Conservation (phyloP, 2,113 vertebrate genomes). For the Typhlomys cinereus region DNA sequence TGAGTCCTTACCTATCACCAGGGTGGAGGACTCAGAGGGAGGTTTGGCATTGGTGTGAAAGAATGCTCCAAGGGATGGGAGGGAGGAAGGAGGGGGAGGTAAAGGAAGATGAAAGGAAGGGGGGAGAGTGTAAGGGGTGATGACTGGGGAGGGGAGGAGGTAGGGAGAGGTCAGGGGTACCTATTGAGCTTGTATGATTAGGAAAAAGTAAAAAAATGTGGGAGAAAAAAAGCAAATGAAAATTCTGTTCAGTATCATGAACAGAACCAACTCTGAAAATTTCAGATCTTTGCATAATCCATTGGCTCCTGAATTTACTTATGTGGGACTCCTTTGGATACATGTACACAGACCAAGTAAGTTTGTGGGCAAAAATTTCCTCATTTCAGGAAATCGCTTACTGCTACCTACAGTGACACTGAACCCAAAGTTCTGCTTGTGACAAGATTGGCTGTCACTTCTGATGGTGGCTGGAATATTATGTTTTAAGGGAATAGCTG, state of each 20-base stretch:
- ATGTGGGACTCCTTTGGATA: slow-evolving; percentile 73
- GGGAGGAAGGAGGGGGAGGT: too few relatives aligned
- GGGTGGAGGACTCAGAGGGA: too few relatives aligned
- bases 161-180: too few relatives aligned
- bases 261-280: slow-evolving; percentile 79
- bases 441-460: slow-evolving; percentile 49
- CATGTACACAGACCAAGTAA: slow-evolving; percentile 64
- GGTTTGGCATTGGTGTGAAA: too few relatives aligned
- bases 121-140: too few relatives aligned
- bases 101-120: too few relatives aligned
- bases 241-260: slow-evolving; percentile 59
- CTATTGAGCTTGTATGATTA: too few relatives aligned
- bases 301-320: slow-evolving; percentile 76
- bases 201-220: too few relatives aligned
- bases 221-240: slow-evolving; percentile 84
- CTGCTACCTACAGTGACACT: slow-evolving; percentile 74
- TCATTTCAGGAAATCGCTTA: slow-evolving; percentile 81
- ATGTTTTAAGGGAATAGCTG: slow-evolving; percentile 49
- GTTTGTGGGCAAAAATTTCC: not conserved
- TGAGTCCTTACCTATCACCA: too few relatives aligned
- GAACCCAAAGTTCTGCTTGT: slow-evolving; percentile 74
- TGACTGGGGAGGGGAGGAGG: too few relatives aligned
- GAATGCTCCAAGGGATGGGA: too few relatives aligned
- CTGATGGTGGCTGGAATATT: slow-evolving; percentile 85
- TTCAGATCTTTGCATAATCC: slow-evolving; percentile 82